Evolutionary conservation across 2,888 invertebrate species (phyloP).

Genomic region (Eilema griseolum): DNA sequence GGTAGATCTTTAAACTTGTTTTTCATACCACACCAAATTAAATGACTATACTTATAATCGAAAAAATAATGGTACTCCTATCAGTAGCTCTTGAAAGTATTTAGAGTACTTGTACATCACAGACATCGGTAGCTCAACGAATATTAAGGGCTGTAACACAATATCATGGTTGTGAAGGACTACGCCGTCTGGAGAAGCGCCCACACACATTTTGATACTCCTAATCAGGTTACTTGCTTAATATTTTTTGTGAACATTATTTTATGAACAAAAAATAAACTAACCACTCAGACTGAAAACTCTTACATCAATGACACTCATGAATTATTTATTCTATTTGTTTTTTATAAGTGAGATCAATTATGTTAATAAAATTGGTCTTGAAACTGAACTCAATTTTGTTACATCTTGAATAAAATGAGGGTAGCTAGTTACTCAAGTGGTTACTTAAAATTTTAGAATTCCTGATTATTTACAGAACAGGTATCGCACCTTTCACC

Average conservation of each 20-base stretch:
- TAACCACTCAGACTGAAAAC: neutral
- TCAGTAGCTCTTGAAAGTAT: neutral
- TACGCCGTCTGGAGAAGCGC: constrained; percentile 40
- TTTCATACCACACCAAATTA: too few species aligned
- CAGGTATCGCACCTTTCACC: too few species aligned
- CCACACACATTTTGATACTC: constrained; percentile 44
- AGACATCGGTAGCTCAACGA: constrained; percentile 36
- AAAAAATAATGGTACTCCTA: too few species aligned
- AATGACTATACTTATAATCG: too few species aligned
- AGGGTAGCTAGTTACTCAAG: neutral
- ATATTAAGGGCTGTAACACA: constrained; percentile 36
- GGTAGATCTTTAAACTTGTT: too few species aligned
- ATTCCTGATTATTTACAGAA: neutral
- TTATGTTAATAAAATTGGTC: neutral
- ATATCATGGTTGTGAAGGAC: constrained; percentile 33
- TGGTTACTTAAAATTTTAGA: neutral
- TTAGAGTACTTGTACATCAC: constrained; percentile 4
- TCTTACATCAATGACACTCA: neutral
- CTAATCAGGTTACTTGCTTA: constrained; percentile 22
- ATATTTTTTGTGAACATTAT: constrained; percentile 8
- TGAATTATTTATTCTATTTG: neutral
- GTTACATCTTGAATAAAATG: neutral
- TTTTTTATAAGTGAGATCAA: neutral
- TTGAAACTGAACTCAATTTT: neutral
- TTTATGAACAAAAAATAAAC: neutral